Evolutionary conservation across 2,113 vertebrate species (phyloP).

Genomic region (Girardinichthys multiradiatus): DNA sequence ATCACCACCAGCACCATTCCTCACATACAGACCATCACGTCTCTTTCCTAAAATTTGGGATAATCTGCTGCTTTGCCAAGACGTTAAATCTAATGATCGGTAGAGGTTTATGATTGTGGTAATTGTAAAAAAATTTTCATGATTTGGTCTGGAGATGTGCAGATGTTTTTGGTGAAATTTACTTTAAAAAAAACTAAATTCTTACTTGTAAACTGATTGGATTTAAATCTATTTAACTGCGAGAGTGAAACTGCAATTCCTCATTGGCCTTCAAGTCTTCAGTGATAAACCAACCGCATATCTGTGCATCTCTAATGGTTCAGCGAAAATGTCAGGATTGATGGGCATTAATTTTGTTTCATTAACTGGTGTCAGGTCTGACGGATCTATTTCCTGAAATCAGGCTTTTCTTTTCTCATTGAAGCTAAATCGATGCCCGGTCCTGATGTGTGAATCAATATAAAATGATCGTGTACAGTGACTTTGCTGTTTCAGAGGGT

Average conservation of each 20-base stretch:
- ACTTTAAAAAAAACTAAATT: not conserved
- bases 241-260: not conserved
- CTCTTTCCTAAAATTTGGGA: slow-evolving; percentile 45
- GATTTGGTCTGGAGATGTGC: slow-evolving; percentile 16
- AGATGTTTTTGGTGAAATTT: slow-evolving; percentile 36
- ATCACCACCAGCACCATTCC: slow-evolving; percentile 43
- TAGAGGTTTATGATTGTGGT: slow-evolving; percentile 38
- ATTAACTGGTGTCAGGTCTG: not conserved
- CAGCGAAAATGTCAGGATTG: not conserved
- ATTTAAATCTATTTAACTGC: not conserved
- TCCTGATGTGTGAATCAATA: slow-evolving; percentile 1
- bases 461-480: slow-evolving; percentile 45
- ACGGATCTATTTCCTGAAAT: not conserved
- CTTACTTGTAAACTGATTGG: not conserved
- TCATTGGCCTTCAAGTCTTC: not conserved
- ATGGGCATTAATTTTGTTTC: slow-evolving; percentile 41
- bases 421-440: slow-evolving; percentile 40
- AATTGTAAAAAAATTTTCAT: not conserved
- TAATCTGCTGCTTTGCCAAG: slow-evolving; percentile 52
- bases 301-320: slow-evolving; percentile 27
- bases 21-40: slow-evolving; percentile 33
- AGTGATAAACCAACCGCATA: slow-evolving; percentile 26
- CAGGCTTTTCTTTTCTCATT: not conserved
- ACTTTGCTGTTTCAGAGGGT: slow-evolving; percentile 44
- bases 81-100: slow-evolving; percentile 62